phyloP scores from a whole-genome alignment of 2,797 vertebrate species.

The Tiaroga cobitis region DNA sequence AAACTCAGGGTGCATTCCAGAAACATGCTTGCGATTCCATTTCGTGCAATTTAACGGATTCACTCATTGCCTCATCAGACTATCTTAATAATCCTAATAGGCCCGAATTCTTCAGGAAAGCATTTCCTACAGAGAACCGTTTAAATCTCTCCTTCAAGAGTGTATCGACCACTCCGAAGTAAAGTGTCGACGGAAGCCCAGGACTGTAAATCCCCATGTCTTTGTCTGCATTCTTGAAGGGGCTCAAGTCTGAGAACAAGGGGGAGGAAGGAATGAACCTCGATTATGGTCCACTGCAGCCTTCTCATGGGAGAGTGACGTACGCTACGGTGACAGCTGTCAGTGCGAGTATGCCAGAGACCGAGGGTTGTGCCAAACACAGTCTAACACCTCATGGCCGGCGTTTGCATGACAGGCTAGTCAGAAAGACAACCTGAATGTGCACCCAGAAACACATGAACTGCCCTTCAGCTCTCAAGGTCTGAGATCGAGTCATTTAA shows the following conservation, averaged over 20 bases:
- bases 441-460: conserved; percentile 39
- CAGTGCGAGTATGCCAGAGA: conserved; percentile 58
- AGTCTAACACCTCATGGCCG: conserved; percentile 57
- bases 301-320: conserved; percentile 63
- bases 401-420: conserved; percentile 53
- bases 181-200: conserved; percentile 33
- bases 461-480: conserved; percentile 58
- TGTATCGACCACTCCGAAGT: conserved; percentile 35
- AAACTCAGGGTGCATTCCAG: conserved; percentile 23
- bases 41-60: conserved; percentile 29
- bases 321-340: conserved; percentile 74
- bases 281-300: conserved; percentile 19
- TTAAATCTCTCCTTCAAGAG: conserved; percentile 44
- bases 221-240: conserved; percentile 38
- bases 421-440: conserved; percentile 58
- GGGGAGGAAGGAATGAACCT: conserved; percentile 16
- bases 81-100: conserved; percentile 44
- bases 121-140: conserved; percentile 30
- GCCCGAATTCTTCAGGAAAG: conserved; percentile 5
- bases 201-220: conserved; percentile 39
- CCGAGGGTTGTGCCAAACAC: conserved; percentile 57
- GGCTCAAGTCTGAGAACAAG: background rate
- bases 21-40: conserved; percentile 36
- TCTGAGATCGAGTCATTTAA: conserved; percentile 72
- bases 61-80: conserved; percentile 23